Evolutionary conservation across 2,113 vertebrate genomes (phyloP).

Genomic region (Gopherus flavomarginatus): DNA sequence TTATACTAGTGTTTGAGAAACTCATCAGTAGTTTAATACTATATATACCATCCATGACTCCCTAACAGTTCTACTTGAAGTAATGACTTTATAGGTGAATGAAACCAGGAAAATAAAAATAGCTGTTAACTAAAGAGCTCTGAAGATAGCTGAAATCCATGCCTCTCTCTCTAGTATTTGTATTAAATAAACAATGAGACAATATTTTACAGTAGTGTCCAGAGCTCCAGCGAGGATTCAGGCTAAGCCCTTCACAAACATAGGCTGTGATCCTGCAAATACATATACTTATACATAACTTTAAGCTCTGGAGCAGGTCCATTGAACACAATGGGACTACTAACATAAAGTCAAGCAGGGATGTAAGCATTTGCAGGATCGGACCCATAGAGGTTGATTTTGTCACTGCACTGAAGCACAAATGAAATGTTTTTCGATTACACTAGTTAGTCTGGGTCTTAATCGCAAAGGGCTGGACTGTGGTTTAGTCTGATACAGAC

Average conservation of each 20-base stretch:
- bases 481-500: neutral
- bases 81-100: neutral
- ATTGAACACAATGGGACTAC: neutral
- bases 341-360: accelerated
- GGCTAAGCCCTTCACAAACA: neutral
- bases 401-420: accelerated
- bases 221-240: neutral
- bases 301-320: neutral
- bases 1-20: neutral
- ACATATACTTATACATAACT: neutral
- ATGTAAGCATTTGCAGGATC: accelerated
- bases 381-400: accelerated
- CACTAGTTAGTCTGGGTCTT: neutral
- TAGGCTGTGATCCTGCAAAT: neutral
- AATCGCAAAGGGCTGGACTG: neutral
- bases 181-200: neutral
- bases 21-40: neutral
- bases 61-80: neutral
- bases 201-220: neutral
- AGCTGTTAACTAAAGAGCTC: neutral
- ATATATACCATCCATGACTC: neutral
- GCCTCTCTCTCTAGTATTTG: neutral
- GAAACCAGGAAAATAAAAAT: neutral
- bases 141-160: constrained; percentile 3
- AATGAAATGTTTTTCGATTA: neutral